These are phyloP conservation scores for Deilephila porcellus DNA, from an alignment of 2,888 invertebrate genomes.

Conservation along the genomic window DNA sequence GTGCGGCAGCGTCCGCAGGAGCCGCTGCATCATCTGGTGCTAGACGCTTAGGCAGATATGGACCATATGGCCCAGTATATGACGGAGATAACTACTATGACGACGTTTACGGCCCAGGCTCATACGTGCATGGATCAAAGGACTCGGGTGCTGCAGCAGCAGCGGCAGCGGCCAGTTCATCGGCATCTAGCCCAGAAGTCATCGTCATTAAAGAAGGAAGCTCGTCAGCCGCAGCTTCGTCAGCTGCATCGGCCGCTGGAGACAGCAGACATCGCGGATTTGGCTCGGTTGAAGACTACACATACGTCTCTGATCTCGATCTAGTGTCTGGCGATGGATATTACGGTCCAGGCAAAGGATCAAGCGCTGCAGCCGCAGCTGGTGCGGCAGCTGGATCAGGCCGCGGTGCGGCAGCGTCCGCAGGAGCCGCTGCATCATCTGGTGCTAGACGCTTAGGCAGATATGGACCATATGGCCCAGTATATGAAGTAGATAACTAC, in stretches of 20 bases:
- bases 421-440: constrained; percentile 27
- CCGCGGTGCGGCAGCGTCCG: constrained; percentile 15
- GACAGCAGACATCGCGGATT: background rate
- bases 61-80: background rate
- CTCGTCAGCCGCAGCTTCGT: background rate
- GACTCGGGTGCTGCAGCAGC: background rate
- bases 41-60: background rate
- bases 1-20: background rate
- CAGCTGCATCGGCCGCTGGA: background rate
- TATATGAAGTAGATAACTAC: background rate
- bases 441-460: background rate
- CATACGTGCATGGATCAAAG: background rate
- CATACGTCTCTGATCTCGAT: background rate
- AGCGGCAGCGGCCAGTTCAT: background rate
- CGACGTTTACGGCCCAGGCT: background rate
- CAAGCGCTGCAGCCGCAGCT: background rate
- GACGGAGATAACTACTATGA: background rate
- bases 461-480: constrained; percentile 28
- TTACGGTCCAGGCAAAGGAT: background rate
- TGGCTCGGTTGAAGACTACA: background rate
- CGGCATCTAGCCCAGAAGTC: background rate
- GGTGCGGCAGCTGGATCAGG: background rate
- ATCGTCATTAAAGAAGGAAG: background rate
- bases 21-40: background rate
- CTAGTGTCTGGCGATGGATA: constrained; percentile 5